A percentile compares a stretch with the other conserved stretches of the same genome.
Evolutionary conservation across 2,797 vertebrate species (phyloP).

Genomic region (Pteronotus mesoamericanus): DNA sequence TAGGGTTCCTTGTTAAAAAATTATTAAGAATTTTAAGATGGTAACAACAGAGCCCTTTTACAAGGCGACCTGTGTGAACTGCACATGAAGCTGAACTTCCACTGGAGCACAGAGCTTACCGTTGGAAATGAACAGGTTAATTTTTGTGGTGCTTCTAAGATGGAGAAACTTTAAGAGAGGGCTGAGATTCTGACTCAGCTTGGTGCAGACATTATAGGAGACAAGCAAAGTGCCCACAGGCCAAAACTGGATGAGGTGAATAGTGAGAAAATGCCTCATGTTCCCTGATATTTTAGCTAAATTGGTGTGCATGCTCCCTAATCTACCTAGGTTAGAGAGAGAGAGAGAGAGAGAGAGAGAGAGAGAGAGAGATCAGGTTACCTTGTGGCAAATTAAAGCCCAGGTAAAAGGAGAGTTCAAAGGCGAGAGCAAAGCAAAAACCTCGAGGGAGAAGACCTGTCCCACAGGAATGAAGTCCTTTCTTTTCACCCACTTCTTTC

Average conservation of each 20-base stretch:
- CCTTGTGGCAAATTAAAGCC: not conserved
- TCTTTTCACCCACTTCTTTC: not conserved
- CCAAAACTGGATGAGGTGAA: not conserved
- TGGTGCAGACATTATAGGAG: not conserved
- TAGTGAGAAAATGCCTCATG: not conserved
- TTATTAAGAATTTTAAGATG: not conserved
- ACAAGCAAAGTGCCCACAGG: accelerated
- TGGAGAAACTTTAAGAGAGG: not conserved
- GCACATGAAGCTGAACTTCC: accelerated
- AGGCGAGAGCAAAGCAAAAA: not conserved
- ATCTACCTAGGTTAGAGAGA: not conserved
- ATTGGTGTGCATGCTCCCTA: not conserved
- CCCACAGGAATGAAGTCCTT: not conserved
- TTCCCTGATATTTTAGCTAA: not conserved
- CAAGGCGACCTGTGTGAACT: not conserved
- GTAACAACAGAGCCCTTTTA: not conserved
- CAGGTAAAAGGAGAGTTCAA: not conserved
- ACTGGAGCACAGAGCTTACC: not conserved
- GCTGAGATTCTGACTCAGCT: not conserved
- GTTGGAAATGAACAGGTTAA: not conserved
- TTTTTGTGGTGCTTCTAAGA: not conserved
- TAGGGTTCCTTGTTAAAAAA: not conserved
- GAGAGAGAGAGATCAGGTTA: not conserved
- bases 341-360: not conserved
- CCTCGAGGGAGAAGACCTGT: not conserved